Evolutionary conservation across 2,113 vertebrate species (phyloP), one percentile per base, ranked within the genome.

Genomic region (Cygnus buccinator): DNA sequence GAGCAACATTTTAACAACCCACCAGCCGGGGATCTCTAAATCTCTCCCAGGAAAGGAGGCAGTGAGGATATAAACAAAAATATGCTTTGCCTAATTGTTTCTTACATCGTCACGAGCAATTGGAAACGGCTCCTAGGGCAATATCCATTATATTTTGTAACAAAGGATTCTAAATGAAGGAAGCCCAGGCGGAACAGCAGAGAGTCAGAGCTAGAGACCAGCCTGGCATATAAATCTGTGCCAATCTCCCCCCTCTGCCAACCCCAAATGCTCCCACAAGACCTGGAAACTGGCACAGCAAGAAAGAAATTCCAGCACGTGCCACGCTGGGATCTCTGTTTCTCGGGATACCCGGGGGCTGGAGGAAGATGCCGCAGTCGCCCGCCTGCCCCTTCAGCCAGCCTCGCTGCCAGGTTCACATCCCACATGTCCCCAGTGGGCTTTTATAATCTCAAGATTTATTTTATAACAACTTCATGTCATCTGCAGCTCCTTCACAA

Each of bases 21-120:
- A 1, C 66, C 46, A 87, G 94, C 55, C 81, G 89, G 89, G 81
- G 96, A 94, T 84, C 91, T 73, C 89, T 96, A 93, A 96, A 89
- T 87, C 95, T 95, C 96, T 96, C 95, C 2, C 20, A 97, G 94
- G 84, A 94, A 95, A 94, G 84, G 84, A 94, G 71, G 87, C 66
- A 73, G 87, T 21, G 44, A 92, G 67, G 92, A 89, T 94, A 97
- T 97, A 97, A 97, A 95, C 96, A 97, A 97, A 96, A 96, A 95
- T 96, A 96, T 96, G 93, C 92, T 96, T 96, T 97, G 96, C 96
- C 96, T 97, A 97, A 97, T 96, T 96, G 96, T 96, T 97, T 97
- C 78, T 87, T 91, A 55, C 19, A 0, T 93, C 17, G 67, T 97
- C 96, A 96, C 41, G 77, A 93, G 94, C 96, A 92, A 96, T 97